Evolutionary conservation across 2,113 vertebrate genomes (phyloP), one percentile per base, ranked within the genome.

Genomic region (Pollimyrus isidori): DNA sequence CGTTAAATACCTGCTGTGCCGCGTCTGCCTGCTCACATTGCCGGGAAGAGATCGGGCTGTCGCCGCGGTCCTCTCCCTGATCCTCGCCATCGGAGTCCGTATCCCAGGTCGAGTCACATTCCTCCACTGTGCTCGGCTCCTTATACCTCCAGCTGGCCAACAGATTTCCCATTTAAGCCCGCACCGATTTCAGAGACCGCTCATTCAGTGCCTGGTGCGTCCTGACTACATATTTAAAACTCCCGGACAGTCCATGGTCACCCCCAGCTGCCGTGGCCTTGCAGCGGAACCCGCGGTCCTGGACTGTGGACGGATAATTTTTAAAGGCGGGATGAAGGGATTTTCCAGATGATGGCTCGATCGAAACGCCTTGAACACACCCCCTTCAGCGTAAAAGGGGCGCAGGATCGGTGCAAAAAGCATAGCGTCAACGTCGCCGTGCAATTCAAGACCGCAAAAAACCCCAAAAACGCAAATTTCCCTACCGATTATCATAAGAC

Each of bases 41-140:
- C 21, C 91, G 93, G 87, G 92, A 89, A 73, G 94, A 93, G 88
- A 89, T 87, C 89, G 93, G 92, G 90, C 93, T 93, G 90, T 92
- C 94, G 93, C 95, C 94, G 52, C 94, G 94, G 11, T 94, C 95
- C 5, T 94, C 95, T 7, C 89, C 92, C 89, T 91, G 92, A 80
- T 95, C 93, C 53, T 96, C 95, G 91, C 93, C 91, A 91, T 96
- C 96, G 2, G 96, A 96, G 94, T 96, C 95, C 90, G 95, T 96
- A 82, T 94, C 96, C 96, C 96, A 96, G 89, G 96, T 96, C 93
- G 96, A 96, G 95, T 96, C 96, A 92, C 96, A 96, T 93, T 96
- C 96, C 94, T 96, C 96, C 88, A 96, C 94, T 83, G 95, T 95
- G 93, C 95, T 95, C 91, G 96, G 96, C 94, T 96, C 96, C 95